phyloP scores from a whole-genome alignment of 2,888 invertebrate species.

The Eupithecia insigniata region DNA sequence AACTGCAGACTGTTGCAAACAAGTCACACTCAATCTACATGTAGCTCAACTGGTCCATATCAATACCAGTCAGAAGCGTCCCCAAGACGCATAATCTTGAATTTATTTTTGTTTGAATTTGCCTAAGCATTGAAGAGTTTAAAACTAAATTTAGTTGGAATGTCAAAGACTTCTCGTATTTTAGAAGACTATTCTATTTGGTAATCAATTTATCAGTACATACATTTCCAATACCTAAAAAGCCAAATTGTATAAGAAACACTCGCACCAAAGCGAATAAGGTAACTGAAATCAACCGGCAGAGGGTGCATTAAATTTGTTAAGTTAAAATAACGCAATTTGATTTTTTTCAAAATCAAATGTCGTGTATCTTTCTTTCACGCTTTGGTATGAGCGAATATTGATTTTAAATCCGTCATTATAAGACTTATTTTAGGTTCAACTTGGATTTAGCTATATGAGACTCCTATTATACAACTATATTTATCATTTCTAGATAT shows the following conservation, averaged over 20 bases:
- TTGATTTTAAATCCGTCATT: constrained; percentile 28
- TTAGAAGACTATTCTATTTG: constrained; percentile 58
- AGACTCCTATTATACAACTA: constrained; percentile 32
- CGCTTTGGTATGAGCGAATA: constrained; percentile 25
- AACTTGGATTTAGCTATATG: constrained; percentile 33
- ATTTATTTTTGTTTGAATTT: background rate
- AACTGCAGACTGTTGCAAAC: no score
- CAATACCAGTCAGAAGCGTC: no score
- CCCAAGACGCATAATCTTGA: background rate
- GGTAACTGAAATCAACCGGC: background rate
- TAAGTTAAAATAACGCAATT: background rate
- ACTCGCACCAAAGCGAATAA: constrained; percentile 32
- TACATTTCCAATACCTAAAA: constrained; percentile 56
- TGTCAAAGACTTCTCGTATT: constrained; percentile 14
- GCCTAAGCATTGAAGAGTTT: background rate
- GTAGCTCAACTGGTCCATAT: no score
- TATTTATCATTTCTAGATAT: constrained; percentile 54
- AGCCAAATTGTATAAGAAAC: constrained; percentile 63
- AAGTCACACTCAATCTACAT: no score
- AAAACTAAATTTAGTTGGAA: background rate
- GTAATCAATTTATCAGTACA: constrained; percentile 57
- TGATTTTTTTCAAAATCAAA: background rate
- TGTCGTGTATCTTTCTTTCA: background rate
- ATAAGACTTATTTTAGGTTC: constrained; percentile 25
- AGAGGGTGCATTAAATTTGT: background rate